A percentile compares a stretch with the other conserved stretches of the same genome.
phyloP scores from a whole-genome alignment of 1,140 invertebrate species.

The Rhizoglyphus robini region DNA sequence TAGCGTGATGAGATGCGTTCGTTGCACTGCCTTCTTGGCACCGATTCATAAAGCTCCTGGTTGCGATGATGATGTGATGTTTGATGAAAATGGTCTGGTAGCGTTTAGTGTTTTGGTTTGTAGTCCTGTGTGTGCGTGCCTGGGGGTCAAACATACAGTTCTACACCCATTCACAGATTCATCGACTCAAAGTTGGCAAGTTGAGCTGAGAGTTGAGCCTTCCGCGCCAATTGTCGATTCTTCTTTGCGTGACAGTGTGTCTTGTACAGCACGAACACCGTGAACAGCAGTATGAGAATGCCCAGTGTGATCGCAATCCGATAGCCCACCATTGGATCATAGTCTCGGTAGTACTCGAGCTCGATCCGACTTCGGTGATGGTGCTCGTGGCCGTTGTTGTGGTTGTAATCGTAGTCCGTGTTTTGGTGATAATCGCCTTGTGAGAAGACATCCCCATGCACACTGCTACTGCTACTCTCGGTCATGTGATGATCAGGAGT shows the following conservation, averaged over 20 bases:
- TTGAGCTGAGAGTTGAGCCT: not conserved
- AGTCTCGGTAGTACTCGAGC: constrained; percentile 57
- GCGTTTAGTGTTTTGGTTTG: too few species aligned
- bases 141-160: too few species aligned
- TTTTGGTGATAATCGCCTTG: too few species aligned
- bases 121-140: too few species aligned
- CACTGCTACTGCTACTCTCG: not conserved
- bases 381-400: not conserved
- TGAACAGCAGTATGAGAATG: constrained; percentile 52
- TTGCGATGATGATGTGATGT: too few species aligned
- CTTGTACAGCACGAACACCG: constrained; percentile 74
- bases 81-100: too few species aligned
- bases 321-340: constrained; percentile 74
- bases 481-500: too few species aligned
- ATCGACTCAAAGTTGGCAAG: not conserved
- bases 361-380: not conserved
- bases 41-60: too few species aligned
- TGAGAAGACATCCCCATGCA: too few species aligned
- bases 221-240: constrained; percentile 14
- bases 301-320: constrained; percentile 72
- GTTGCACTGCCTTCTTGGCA: too few species aligned
- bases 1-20: too few species aligned
- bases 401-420: not conserved
- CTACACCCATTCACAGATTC: too few species aligned
- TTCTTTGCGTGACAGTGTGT: constrained; percentile 32